Conservation (phyloP, 2,888 invertebrate genomes). For the Steinernema scapterisci region DNA sequence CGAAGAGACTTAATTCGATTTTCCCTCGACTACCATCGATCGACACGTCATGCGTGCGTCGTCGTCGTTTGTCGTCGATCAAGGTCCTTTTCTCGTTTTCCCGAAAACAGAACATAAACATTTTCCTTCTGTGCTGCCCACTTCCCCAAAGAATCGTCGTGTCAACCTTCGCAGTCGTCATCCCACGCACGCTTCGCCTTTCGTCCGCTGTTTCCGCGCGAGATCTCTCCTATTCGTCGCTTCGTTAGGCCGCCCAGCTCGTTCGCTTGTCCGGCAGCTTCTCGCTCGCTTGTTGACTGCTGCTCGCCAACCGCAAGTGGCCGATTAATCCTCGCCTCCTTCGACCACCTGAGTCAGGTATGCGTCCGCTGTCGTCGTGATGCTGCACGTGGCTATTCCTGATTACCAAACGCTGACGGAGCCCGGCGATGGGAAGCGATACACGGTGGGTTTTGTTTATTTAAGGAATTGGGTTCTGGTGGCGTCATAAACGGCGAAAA, state of each 20-base stretch:
- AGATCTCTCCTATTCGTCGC: neutral
- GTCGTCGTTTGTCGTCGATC: neutral
- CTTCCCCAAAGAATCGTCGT: neutral
- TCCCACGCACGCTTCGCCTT: neutral
- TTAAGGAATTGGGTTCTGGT: slow-evolving; percentile 32
- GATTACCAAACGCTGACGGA: slow-evolving; percentile 56
- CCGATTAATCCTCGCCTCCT: neutral
- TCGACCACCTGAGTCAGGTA: neutral
- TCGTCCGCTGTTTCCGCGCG: neutral
- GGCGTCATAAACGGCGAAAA: neutral
- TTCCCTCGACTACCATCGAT: no score
- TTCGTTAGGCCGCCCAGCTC: neutral
- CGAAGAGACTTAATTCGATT: no score
- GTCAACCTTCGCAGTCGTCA: neutral
- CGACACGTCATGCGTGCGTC: slow-evolving; percentile 11
- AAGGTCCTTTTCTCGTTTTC: neutral
- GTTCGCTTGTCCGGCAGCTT: neutral
- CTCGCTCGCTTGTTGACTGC: neutral
- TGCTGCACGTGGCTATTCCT: slow-evolving; percentile 65
- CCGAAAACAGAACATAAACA: neutral
- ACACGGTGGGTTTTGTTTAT: slow-evolving; percentile 47
- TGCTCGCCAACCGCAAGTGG: neutral
- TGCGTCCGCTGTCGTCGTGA: slow-evolving; percentile 34
- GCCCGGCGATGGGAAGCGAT: slow-evolving; percentile 55
- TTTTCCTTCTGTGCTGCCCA: no score